These are phyloP conservation scores for Graptemys geographica DNA, from an alignment of 2,797 vertebrate genomes.

Conservation along the genomic window DNA sequence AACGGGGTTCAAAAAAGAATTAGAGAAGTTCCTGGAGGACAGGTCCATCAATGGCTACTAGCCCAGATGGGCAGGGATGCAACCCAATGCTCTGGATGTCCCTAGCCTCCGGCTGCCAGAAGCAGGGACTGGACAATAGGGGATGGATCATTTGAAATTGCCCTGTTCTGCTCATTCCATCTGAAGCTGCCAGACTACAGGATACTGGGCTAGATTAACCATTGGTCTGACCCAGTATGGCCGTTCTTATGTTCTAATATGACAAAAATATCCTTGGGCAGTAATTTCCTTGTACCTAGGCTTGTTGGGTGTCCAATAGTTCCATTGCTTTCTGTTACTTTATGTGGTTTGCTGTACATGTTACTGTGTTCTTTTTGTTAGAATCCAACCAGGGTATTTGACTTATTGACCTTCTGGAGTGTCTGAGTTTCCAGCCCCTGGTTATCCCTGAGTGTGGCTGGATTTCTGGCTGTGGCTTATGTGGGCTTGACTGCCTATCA, in stretches of 20 bases:
- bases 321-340: background rate
- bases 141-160: background rate
- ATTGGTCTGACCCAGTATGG: background rate
- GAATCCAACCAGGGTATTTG: background rate
- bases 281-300: slow-evolving; percentile 31
- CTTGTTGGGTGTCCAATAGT: background rate
- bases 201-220: background rate
- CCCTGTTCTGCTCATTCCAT: background rate
- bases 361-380: slow-evolving; percentile 38
- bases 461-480: background rate
- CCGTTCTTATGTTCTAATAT: background rate
- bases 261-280: slow-evolving; percentile 69
- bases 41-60: too few relatives aligned
- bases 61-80: background rate
- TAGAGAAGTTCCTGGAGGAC: too few relatives aligned
- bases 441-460: rapidly evolving
- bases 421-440: slow-evolving; percentile 39
- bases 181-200: background rate
- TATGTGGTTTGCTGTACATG: background rate
- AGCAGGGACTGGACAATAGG: background rate
- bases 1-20: too few relatives aligned
- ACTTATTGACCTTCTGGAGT: slow-evolving; percentile 44
- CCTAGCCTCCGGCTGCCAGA: background rate
- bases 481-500: background rate
- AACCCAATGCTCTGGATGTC: background rate